Percentiles rank a stretch among this genome's conserved stretches.
Conservation (phyloP, 2,113 vertebrate genomes). For the Colistium nudipinnis region DNA sequence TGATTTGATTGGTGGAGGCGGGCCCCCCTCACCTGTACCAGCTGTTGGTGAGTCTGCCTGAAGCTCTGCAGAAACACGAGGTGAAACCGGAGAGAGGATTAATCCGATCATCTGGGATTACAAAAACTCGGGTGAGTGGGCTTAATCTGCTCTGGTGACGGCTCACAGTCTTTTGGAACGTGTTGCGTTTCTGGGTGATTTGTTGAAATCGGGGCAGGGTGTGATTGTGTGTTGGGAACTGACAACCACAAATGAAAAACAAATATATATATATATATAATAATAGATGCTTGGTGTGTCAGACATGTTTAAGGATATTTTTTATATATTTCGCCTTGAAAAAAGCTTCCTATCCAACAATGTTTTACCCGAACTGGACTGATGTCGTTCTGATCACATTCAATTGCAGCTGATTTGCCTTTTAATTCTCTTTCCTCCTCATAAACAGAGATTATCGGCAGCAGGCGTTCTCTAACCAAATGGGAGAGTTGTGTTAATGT, state of each 20-base stretch:
- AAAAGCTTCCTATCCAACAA: too few relatives aligned
- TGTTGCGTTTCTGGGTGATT: neutral
- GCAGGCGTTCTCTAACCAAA: too few relatives aligned
- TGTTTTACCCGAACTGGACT: too few relatives aligned
- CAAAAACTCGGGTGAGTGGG: slow-evolving; percentile 47
- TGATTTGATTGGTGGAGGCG: slow-evolving; percentile 59
- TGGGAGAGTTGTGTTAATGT: neutral
- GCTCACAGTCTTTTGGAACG: neutral
- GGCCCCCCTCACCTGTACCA: slow-evolving; percentile 40
- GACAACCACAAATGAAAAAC: neutral
- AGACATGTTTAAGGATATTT: neutral
- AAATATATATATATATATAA: neutral
- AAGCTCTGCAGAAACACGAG: slow-evolving; percentile 2
- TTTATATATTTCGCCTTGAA: neutral
- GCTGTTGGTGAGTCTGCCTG: neutral
- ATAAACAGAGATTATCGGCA: too few relatives aligned
- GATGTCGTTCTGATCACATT: neutral
- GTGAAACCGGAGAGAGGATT: neutral
- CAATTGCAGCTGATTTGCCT: neutral
- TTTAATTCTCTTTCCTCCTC: neutral
- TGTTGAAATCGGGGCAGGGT: neutral
- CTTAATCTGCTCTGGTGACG: neutral
- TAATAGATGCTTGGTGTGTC: neutral
- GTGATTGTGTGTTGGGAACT: neutral
- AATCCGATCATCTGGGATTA: neutral